Percentiles rank a stretch among this genome's conserved stretches.
Conservation (phyloP, 2,113 vertebrate genomes). For the Dromaius novaehollandiae region DNA sequence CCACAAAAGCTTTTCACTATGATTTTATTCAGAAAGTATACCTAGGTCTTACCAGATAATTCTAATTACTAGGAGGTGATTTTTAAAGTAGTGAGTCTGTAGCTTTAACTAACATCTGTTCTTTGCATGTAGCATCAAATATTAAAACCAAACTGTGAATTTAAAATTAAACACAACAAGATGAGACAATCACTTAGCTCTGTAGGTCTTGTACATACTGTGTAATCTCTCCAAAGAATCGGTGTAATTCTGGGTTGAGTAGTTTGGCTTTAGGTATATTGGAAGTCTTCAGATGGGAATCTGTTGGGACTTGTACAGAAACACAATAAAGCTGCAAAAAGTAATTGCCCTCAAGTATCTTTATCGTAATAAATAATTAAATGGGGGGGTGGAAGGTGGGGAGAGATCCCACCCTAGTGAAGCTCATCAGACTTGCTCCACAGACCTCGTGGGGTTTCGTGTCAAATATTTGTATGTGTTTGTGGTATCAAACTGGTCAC, state of each 20-base stretch:
- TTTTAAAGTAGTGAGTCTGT: neutral
- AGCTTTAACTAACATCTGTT: neutral
- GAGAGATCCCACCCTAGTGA: neutral
- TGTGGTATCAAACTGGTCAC: neutral
- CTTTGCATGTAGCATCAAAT: accelerated
- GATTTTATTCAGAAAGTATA: accelerated
- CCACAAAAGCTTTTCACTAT: neutral
- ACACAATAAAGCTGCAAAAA: too few species aligned
- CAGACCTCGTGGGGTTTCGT: neutral
- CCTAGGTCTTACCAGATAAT: neutral
- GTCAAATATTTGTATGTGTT: neutral
- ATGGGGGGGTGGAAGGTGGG: neutral
- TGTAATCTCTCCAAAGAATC: neutral
- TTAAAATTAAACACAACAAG: neutral
- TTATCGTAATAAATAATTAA: neutral
- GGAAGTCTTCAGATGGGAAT: neutral
- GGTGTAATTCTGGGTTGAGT: neutral
- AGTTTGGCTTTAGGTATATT: neutral
- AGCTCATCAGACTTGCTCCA: neutral
- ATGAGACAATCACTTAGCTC: neutral
- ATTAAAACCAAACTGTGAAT: accelerated
- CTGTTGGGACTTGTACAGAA: neutral
- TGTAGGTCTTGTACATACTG: accelerated
- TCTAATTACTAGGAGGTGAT: accelerated
- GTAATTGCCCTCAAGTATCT: neutral